phyloP scores from a whole-genome alignment of 2,888 invertebrate genomes.

The Lycaena phlaeas region DNA sequence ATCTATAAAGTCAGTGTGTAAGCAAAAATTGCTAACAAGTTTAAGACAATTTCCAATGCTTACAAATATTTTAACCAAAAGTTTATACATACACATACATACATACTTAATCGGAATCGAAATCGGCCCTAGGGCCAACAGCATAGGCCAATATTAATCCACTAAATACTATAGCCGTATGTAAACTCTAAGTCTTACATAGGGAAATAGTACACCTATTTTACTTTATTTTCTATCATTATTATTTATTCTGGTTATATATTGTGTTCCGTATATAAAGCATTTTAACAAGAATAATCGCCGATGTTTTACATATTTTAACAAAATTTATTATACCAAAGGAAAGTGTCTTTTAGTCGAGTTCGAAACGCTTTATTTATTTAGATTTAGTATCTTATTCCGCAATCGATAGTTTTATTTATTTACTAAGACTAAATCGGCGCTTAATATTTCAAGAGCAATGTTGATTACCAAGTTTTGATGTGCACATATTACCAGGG shows the following conservation, averaged over 20 bases:
- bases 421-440: not conserved
- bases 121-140: too few relatives aligned
- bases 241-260: too few relatives aligned
- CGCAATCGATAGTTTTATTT: conserved; percentile 2
- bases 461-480: not conserved
- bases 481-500: not conserved
- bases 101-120: too few relatives aligned
- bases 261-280: too few relatives aligned
- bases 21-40: too few relatives aligned
- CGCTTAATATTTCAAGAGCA: not conserved
- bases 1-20: not conserved
- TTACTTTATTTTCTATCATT: not conserved
- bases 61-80: too few relatives aligned
- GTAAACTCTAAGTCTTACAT: too few relatives aligned
- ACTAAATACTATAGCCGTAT: too few relatives aligned
- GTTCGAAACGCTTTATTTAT: conserved; percentile 71
- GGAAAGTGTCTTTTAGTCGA: conserved; percentile 65
- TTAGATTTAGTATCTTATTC: conserved; percentile 29
- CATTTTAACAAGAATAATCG: not conserved
- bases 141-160: too few relatives aligned
- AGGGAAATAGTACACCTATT: too few relatives aligned
- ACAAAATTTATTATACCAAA: conserved; percentile 65
- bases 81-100: too few relatives aligned
- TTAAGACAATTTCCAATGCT: too few relatives aligned
- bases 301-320: conserved; percentile 13